Percentiles rank a stretch among this genome's conserved stretches.
These are phyloP conservation scores for Lemur catta DNA, from an alignment of 2,797 vertebrate genomes.

Conservation along the genomic window DNA sequence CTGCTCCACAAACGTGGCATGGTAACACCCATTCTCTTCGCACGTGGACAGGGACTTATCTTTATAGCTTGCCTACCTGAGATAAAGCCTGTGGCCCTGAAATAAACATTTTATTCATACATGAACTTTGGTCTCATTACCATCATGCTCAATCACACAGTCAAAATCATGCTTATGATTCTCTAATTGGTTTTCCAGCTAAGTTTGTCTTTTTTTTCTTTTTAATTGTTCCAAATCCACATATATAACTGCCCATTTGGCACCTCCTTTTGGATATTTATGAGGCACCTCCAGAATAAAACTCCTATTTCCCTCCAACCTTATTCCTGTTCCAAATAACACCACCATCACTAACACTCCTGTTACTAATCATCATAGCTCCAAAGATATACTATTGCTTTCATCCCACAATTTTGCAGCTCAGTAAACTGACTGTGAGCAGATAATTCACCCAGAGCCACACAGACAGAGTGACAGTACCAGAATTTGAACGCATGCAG, in stretches of 20 bases:
- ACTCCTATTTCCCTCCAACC: not conserved
- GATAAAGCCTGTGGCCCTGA: not conserved
- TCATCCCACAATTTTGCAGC: not conserved
- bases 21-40: not conserved
- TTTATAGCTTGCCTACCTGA: not conserved
- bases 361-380: not conserved
- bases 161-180: not conserved
- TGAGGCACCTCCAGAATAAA: not conserved
- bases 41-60: not conserved
- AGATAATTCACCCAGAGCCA: not conserved
- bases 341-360: not conserved
- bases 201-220: not conserved
- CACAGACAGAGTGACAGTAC: fast-evolving
- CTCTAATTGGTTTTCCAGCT: not conserved
- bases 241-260: not conserved
- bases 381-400: not conserved
- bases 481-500: not conserved
- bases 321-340: not conserved
- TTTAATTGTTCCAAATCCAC: not conserved
- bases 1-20: not conserved
- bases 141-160: not conserved
- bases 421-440: not conserved
- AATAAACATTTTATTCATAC: not conserved
- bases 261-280: not conserved
- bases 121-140: not conserved